phyloP scores from a whole-genome alignment of 2,888 invertebrate genomes.

The Cantharis flavilabris region DNA sequence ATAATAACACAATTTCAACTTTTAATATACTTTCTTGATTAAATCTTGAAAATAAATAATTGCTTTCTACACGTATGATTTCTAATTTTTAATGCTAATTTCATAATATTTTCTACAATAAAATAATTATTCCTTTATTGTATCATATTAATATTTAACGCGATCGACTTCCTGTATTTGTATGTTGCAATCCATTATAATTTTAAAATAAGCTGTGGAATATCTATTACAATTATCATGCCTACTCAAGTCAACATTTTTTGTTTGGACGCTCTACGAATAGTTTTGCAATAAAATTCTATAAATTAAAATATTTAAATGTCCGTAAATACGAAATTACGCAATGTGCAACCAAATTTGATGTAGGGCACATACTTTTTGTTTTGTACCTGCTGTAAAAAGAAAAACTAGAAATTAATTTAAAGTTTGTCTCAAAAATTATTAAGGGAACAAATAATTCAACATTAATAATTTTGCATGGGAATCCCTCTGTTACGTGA shows the following conservation, averaged over 20 bases:
- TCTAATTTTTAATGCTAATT: not conserved
- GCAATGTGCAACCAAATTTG: too few species aligned
- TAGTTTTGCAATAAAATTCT: not conserved
- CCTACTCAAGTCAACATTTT: not conserved
- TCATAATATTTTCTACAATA: not conserved
- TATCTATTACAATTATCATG: not conserved
- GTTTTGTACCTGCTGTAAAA: too few species aligned
- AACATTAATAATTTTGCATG: too few species aligned
- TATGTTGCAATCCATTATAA: not conserved
- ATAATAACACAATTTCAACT: not conserved
- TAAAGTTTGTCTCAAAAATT: too few species aligned
- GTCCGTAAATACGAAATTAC: too few species aligned
- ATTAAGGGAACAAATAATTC: too few species aligned
- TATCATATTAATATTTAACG: slow-evolving; percentile 1
- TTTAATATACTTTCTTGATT: not conserved
- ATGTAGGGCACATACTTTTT: too few species aligned
- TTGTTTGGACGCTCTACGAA: not conserved
- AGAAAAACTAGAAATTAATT: too few species aligned
- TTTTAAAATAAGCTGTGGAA: not conserved
- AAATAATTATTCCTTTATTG: not conserved
- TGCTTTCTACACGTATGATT: not conserved
- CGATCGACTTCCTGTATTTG: slow-evolving; percentile 1
- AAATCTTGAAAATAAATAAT: not conserved
- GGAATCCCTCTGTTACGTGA: too few species aligned
- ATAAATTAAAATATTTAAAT: not conserved